These are phyloP conservation scores for Corythoichthys haematopterus DNA, from an alignment of 2,113 vertebrate genomes.

Conservation along the genomic window DNA sequence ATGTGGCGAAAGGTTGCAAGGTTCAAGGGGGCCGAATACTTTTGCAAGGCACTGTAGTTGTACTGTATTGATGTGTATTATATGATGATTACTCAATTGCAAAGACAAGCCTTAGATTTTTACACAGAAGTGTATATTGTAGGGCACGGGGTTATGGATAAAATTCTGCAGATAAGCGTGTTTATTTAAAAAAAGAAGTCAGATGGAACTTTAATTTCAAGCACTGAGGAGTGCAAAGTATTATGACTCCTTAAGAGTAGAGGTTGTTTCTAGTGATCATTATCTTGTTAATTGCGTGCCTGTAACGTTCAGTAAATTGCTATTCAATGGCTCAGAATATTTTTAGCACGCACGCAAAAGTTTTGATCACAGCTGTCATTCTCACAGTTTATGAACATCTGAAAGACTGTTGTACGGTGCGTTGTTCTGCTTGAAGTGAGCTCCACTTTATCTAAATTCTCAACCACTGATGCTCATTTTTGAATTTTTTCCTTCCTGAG, in stretches of 20 bases:
- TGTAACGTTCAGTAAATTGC: constrained; percentile 10
- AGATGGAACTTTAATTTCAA: constrained; percentile 34
- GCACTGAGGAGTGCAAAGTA: background rate
- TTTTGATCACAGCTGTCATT: constrained; percentile 27
- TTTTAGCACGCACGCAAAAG: constrained; percentile 2
- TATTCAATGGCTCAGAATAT: background rate
- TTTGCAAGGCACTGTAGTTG: too few relatives aligned
- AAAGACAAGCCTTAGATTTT: background rate
- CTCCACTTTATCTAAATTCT: constrained; percentile 13
- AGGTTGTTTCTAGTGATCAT: constrained; percentile 30
- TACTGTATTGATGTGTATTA: too few relatives aligned
- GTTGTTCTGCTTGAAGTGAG: constrained; percentile 34
- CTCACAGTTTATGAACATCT: constrained; percentile 20
- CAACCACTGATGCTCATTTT: background rate
- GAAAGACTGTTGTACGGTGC: background rate
- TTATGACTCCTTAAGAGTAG: constrained; percentile 1
- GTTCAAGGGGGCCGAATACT: too few relatives aligned
- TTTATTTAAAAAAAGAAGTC: constrained; percentile 24
- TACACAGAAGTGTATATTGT: background rate
- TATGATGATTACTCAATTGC: background rate
- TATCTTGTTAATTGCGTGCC: constrained; percentile 44
- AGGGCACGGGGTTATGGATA: constrained; percentile 15
- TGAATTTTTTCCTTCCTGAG: background rate
- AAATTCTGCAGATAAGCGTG: constrained; percentile 22
- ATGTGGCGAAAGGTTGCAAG: too few relatives aligned